A percentile compares a stretch with the other conserved stretches of the same genome.
Conservation (phyloP, 2,888 invertebrate species). For the Ormia ochracea region DNA sequence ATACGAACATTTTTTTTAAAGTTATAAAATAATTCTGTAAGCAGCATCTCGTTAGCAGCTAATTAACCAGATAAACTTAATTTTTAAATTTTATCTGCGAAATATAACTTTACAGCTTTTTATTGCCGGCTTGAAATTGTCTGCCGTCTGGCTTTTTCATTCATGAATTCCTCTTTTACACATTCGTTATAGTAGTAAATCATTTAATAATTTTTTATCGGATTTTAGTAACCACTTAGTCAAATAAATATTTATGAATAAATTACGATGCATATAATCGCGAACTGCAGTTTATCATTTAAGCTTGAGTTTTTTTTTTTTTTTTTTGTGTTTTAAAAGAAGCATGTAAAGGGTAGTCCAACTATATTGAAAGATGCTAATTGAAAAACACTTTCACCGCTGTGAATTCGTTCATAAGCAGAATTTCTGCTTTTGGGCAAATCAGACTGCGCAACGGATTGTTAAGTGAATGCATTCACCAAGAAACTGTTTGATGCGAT, state of each 20-base stretch:
- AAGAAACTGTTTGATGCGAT: too few species aligned
- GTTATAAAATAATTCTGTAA: slow-evolving; percentile 2
- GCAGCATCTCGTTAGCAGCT: not conserved
- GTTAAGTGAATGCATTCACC: too few species aligned
- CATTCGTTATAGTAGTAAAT: slow-evolving; percentile 4
- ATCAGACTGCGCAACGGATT: too few species aligned
- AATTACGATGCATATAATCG: slow-evolving; percentile 13
- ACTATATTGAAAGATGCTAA: too few species aligned
- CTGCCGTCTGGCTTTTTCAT: not conserved
- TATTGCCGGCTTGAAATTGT: not conserved
- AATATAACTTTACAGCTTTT: slow-evolving; percentile 32
- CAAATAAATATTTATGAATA: slow-evolving; percentile 12
- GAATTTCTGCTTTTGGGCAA: too few species aligned
- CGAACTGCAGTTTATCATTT: slow-evolving; percentile 10
- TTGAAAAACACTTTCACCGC: too few species aligned
- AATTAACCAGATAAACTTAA: not conserved
- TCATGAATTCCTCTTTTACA: not conserved
- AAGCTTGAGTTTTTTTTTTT: not conserved
- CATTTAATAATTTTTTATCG: not conserved
- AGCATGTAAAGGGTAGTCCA: too few species aligned
- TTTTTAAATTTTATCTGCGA: slow-evolving; percentile 30
- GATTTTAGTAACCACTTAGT: not conserved
- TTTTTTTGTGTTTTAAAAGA: not conserved
- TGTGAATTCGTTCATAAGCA: too few species aligned
- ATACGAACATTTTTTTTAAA: too few species aligned